Conservation (phyloP, 2,888 invertebrate genomes). For the Chrysolina haemoptera region DNA sequence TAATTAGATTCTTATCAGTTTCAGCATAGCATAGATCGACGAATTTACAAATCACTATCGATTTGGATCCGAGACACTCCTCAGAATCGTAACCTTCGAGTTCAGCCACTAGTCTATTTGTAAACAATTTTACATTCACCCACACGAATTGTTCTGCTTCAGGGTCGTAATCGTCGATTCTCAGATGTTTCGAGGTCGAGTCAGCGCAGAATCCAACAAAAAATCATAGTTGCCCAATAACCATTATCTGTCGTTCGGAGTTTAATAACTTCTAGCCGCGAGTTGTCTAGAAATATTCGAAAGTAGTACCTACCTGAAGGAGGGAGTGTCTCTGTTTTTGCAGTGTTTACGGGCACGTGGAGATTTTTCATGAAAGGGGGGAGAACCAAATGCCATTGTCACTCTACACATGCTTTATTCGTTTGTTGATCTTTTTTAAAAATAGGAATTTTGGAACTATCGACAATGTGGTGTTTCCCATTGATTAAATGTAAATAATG, state of each 20-base stretch:
- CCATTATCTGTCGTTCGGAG: conserved; percentile 8
- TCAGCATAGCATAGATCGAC: background rate
- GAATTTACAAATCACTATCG: background rate
- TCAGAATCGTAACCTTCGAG: conserved; percentile 40
- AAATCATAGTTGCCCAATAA: background rate
- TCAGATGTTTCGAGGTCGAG: conserved; percentile 19
- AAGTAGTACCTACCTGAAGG: background rate
- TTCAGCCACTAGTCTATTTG: conserved; percentile 32
- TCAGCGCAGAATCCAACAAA: background rate
- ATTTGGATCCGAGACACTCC: conserved; percentile 9
- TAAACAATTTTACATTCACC: conserved; percentile 50
- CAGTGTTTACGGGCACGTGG: background rate
- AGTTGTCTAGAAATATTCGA: background rate
- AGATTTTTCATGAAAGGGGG: no score
- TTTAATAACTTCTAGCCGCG: conserved; percentile 6
- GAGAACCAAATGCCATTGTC: background rate
- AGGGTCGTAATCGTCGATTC: conserved; percentile 30
- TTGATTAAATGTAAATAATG: no score
- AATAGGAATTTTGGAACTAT: no score
- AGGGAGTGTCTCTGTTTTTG: background rate
- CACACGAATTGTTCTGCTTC: conserved; percentile 41
- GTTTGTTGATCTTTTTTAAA: no score
- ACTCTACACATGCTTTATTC: no score
- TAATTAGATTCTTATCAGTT: conserved; percentile 7
- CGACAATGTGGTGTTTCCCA: no score